Evolutionary conservation across 1,140 invertebrate genomes (phyloP).

Genomic region (Riptortus pedestris): DNA sequence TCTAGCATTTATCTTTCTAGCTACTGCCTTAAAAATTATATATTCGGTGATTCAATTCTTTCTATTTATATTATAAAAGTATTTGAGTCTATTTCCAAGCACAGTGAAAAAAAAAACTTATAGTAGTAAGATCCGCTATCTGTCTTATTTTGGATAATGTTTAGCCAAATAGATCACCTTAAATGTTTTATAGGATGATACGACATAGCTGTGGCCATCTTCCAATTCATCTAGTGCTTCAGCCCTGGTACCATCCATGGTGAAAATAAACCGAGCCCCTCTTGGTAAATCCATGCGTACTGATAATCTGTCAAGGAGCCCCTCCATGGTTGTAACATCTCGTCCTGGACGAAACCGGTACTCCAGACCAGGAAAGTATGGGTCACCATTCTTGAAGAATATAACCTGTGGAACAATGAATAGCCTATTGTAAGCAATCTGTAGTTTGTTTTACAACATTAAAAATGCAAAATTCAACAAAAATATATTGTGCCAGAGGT

Average conservation of each 20-base stretch:
- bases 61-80: too few species aligned
- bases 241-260: constrained; percentile 76
- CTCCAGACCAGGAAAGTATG: constrained; percentile 78
- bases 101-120: too few species aligned
- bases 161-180: constrained; percentile 55
- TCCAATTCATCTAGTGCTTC: constrained; percentile 74
- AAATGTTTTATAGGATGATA: constrained; percentile 83
- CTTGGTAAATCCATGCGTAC: constrained; percentile 68
- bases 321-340: constrained; percentile 77
- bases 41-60: too few species aligned
- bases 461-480: too few species aligned
- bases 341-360: constrained; percentile 78
- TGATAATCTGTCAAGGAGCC: constrained; percentile 71
- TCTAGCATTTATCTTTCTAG: too few species aligned
- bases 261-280: constrained; percentile 72
- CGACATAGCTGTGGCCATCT: constrained; percentile 81
- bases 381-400: constrained; percentile 89
- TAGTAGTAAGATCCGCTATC: too few species aligned
- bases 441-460: too few species aligned
- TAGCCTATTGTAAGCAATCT: too few species aligned
- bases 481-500: too few species aligned
- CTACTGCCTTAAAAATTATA: too few species aligned
- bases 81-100: too few species aligned
- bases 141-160: too few species aligned
- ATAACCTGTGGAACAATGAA: constrained; percentile 58